A percentile compares a stretch with the other conserved stretches of the same genome.
Evolutionary conservation across 2,113 vertebrate genomes (phyloP).

Genomic region (Lynx canadensis): DNA sequence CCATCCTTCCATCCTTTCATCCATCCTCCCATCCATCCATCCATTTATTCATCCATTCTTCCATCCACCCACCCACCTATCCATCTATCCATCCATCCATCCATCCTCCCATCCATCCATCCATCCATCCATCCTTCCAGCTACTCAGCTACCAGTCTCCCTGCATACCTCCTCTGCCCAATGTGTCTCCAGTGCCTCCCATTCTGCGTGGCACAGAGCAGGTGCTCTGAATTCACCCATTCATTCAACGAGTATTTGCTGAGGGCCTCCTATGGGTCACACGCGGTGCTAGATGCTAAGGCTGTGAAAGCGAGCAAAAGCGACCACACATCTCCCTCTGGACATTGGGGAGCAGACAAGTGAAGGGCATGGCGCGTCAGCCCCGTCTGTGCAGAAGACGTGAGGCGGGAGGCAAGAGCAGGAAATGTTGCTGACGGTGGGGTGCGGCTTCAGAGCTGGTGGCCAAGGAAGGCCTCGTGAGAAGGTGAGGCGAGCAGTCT

Average conservation of each 20-base stretch:
- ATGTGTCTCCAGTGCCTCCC: background rate
- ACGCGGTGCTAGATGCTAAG: accelerated
- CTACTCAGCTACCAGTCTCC: background rate
- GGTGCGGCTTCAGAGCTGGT: background rate
- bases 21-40: background rate
- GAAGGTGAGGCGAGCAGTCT: background rate
- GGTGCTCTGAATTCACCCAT: background rate
- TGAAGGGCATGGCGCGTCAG: accelerated
- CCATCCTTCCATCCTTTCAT: background rate
- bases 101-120: background rate
- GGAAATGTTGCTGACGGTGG: too few species aligned
- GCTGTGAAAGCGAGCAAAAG: background rate
- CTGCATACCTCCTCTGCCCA: background rate
- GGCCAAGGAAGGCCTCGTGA: background rate
- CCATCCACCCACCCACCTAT: accelerated
- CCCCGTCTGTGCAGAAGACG: accelerated
- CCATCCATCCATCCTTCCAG: background rate
- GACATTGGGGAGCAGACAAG: accelerated
- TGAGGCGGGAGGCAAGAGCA: accelerated
- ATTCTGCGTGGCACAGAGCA: background rate
- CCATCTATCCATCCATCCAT: background rate
- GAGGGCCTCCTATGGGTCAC: background rate
- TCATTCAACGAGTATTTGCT: background rate
- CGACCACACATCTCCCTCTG: accelerated
- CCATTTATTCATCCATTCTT: background rate